Conservation (phyloP, 1,140 invertebrate genomes). For the Drosophila nannoptera region DNA sequence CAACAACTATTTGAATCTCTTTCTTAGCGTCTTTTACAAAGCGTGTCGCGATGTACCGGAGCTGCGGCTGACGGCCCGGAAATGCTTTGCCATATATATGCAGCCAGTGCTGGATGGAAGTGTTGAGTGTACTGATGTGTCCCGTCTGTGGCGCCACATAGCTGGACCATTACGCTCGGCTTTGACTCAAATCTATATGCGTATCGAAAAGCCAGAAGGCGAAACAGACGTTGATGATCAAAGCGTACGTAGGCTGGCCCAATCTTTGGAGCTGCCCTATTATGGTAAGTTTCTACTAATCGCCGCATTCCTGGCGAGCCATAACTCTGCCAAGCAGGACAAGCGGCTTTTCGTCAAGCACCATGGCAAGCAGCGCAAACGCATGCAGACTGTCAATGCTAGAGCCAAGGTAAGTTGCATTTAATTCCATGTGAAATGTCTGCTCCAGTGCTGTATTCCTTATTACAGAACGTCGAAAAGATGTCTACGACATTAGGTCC, state of each 20-base stretch:
- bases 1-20: conserved; percentile 87
- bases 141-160: conserved; percentile 88
- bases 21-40: conserved; percentile 89
- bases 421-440: not conserved
- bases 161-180: conserved; percentile 86
- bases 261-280: conserved; percentile 90
- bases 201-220: conserved; percentile 80
- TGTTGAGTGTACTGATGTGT: conserved; percentile 82
- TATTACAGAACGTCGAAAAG: conserved; percentile 79
- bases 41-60: conserved; percentile 90
- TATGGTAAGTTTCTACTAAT: conserved; percentile 94
- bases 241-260: conserved; percentile 70
- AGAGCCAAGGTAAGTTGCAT: conserved; percentile 78
- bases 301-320: conserved; percentile 93
- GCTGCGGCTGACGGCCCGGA: conserved; percentile 85
- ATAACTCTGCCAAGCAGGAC: conserved; percentile 92
- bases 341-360: conserved; percentile 89
- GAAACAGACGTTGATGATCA: conserved; percentile 50
- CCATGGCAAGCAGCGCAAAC: conserved; percentile 83
- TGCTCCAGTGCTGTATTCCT: not conserved
- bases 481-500: conserved; percentile 83
- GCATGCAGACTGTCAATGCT: conserved; percentile 81
- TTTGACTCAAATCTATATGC: conserved; percentile 88
- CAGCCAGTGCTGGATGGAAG: conserved; percentile 85
- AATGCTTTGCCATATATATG: conserved; percentile 87